phyloP scores from a whole-genome alignment of 2,888 invertebrate species.

The Isotomurus palustris region DNA sequence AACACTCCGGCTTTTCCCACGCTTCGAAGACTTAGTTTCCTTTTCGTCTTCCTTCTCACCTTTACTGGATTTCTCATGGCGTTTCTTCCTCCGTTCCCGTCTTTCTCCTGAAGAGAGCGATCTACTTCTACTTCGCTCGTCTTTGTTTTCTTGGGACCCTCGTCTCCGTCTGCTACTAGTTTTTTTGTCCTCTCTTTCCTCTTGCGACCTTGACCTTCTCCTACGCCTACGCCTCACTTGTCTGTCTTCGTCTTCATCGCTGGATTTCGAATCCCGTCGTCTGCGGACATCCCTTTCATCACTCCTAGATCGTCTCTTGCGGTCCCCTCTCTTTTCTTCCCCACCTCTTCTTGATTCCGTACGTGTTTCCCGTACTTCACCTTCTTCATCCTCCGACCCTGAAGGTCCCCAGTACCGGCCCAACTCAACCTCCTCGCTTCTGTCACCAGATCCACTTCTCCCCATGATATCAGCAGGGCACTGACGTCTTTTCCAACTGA shows the following conservation, averaged over 20 bases:
- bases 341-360: slow-evolving; percentile 37
- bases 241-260: slow-evolving; percentile 14
- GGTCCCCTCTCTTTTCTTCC: slow-evolving; percentile 17
- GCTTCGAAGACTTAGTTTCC: not conserved
- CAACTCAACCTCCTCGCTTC: too few species aligned
- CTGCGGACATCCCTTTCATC: too few species aligned
- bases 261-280: slow-evolving; percentile 32
- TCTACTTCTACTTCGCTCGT: not conserved
- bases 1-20: not conserved
- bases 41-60: not conserved
- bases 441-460: too few species aligned
- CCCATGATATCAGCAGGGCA: too few species aligned
- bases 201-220: too few species aligned
- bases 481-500: too few species aligned
- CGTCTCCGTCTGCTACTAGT: not conserved
- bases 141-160: not conserved
- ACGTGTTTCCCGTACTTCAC: slow-evolving; percentile 19
- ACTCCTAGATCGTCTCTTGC: too few species aligned
- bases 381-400: slow-evolving; percentile 11
- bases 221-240: not conserved
- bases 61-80: slow-evolving; percentile 24
- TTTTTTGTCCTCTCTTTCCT: not conserved
- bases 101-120: not conserved
- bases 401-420: too few species aligned
- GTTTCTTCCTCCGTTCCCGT: slow-evolving; percentile 18